Conservation (phyloP, 2,888 invertebrate species). For the Scaptomyza cyrtandrae region DNA sequence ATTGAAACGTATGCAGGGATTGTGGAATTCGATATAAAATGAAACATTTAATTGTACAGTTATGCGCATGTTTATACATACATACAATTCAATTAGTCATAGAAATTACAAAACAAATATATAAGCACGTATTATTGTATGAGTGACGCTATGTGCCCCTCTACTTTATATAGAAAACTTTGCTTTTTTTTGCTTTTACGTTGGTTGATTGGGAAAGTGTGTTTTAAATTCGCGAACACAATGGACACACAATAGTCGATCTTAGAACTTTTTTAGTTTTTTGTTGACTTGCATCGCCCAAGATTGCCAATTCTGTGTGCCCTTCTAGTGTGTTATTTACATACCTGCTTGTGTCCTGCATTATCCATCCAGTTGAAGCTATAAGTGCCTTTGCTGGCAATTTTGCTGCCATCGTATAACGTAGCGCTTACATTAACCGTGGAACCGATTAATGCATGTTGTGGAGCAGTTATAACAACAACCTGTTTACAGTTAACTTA, state of each 20-base stretch:
- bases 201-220: not conserved
- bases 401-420: slow-evolving; percentile 67
- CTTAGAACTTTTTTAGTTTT: not conserved
- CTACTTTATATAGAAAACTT: not conserved
- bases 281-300: not conserved
- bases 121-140: not conserved
- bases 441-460: slow-evolving; percentile 90
- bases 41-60: not conserved
- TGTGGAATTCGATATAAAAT: slow-evolving; percentile 4
- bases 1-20: slow-evolving; percentile 1
- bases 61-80: slow-evolving; percentile 4
- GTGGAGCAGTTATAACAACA: slow-evolving; percentile 87
- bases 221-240: not conserved
- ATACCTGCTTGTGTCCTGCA: slow-evolving; percentile 56
- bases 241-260: not conserved
- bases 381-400: slow-evolving; percentile 85
- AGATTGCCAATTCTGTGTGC: too few relatives aligned
- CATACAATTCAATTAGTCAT: slow-evolving; percentile 42
- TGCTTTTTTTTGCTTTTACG: slow-evolving; percentile 29
- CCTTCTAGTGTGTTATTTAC: slow-evolving; percentile 43
- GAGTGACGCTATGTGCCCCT: slow-evolving; percentile 1
- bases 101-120: not conserved
- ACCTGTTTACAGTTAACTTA: slow-evolving; percentile 83
- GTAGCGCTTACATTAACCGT: slow-evolving; percentile 87
- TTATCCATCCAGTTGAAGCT: slow-evolving; percentile 87